Conservation (phyloP, 1,140 invertebrate species). For the Sarcophaga bullata region DNA sequence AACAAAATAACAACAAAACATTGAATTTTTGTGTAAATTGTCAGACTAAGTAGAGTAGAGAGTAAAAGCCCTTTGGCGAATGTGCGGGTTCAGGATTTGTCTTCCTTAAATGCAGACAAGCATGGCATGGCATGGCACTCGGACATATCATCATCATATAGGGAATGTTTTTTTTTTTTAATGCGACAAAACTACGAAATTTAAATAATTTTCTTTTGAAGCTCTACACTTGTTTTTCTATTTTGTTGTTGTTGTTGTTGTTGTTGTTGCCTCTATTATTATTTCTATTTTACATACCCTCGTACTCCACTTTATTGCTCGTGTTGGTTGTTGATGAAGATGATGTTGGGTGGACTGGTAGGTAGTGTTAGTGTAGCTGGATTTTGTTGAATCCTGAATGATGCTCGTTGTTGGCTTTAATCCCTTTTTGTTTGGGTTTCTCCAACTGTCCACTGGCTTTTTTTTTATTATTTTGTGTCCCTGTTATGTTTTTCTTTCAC, state of each 20-base stretch:
- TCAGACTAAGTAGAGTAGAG: slow-evolving; percentile 1
- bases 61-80: neutral
- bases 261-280: no score
- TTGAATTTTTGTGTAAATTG: slow-evolving; percentile 31
- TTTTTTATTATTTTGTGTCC: neutral
- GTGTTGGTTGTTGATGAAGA: neutral
- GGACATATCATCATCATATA: neutral
- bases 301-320: neutral
- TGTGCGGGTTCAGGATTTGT: neutral
- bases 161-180: neutral
- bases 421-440: neutral
- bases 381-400: neutral
- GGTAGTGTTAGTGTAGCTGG: neutral
- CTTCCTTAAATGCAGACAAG: neutral
- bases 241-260: neutral
- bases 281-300: no score
- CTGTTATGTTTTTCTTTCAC: neutral
- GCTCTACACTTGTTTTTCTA: neutral
- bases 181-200: slow-evolving; percentile 11
- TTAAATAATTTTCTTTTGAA: slow-evolving; percentile 5
- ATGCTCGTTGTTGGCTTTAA: neutral
- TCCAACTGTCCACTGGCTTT: neutral
- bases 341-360: neutral
- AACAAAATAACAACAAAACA: slow-evolving; percentile 32
- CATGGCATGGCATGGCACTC: neutral